phyloP scores from a whole-genome alignment of 2,888 invertebrate species.

The Fabriciana adippe region DNA sequence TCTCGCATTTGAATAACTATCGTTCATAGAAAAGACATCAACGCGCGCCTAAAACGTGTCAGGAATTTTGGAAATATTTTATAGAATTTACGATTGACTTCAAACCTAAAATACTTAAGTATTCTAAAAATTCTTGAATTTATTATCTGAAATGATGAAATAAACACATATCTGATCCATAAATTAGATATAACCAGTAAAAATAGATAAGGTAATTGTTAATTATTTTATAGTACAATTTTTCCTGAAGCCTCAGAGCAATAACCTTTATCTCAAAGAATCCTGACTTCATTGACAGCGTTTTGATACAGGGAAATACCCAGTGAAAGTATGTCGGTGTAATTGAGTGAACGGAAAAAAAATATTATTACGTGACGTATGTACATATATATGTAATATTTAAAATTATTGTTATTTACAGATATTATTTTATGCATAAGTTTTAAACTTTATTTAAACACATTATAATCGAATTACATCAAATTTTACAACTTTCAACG shows the following conservation, averaged over 20 bases:
- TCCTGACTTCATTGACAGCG: slow-evolving; percentile 2
- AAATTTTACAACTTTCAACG: no score
- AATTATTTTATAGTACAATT: not conserved
- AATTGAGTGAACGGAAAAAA: slow-evolving; percentile 1
- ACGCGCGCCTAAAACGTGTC: slow-evolving; percentile 30
- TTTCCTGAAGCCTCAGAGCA: not conserved
- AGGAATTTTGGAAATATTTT: not conserved
- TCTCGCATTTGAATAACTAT: not conserved
- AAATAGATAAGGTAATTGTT: no score
- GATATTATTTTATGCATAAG: not conserved
- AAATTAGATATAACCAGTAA: no score
- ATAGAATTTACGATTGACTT: no score
- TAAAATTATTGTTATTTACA: not conserved
- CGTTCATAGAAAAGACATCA: slow-evolving; percentile 43
- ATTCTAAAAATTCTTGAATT: no score
- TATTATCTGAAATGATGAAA: no score
- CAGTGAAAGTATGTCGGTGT: slow-evolving; percentile 20
- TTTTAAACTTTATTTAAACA: no score
- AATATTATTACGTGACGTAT: not conserved
- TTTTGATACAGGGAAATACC: slow-evolving; percentile 18
- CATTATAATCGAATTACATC: no score
- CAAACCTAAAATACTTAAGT: no score
- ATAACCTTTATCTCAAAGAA: slow-evolving; percentile 13
- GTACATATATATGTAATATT: not conserved
- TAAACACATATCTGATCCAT: no score